Percentiles rank a stretch among this genome's conserved stretches.
These are phyloP conservation scores for Drosophila azteca DNA, from an alignment of 1,140 invertebrate species.

Conservation along the genomic window DNA sequence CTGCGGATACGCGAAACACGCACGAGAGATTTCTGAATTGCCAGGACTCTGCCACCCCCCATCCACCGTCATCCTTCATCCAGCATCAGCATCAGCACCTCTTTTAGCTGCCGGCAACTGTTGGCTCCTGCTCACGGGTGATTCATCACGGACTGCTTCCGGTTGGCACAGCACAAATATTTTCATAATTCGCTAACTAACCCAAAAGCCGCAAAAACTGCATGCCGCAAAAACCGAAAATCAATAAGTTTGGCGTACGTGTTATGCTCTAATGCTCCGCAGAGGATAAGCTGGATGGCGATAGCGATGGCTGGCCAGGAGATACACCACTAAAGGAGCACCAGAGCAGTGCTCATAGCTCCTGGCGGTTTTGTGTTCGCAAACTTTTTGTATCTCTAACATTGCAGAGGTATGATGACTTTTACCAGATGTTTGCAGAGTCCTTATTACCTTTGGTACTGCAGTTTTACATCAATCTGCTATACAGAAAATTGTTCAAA, in stretches of 20 bases:
- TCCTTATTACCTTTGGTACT: too few relatives aligned
- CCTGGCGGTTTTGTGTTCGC: conserved; percentile 11
- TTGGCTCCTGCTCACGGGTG: conserved; percentile 25
- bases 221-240: conserved; percentile 59
- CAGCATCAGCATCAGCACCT: neutral
- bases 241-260: conserved; percentile 79
- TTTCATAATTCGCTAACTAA: conserved; percentile 81
- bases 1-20: conserved; percentile 45
- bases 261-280: conserved; percentile 53
- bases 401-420: too few relatives aligned
- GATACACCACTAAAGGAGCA: conserved; percentile 30
- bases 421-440: too few relatives aligned
- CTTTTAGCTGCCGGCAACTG: neutral
- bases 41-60: conserved; percentile 17
- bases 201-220: conserved; percentile 73
- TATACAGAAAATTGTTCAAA: too few relatives aligned
- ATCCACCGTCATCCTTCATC: neutral
- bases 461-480: too few relatives aligned
- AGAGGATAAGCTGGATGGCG: conserved; percentile 5
- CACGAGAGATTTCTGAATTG: conserved; percentile 67
- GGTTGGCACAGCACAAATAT: conserved; percentile 69
- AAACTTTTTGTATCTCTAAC: conserved; percentile 14
- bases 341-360: conserved; percentile 29
- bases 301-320: conserved; percentile 12
- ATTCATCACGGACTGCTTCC: conserved; percentile 63